Percentiles rank a stretch among this genome's conserved stretches.
These are phyloP conservation scores for Allobates femoralis DNA, from an alignment of 2,797 vertebrate species.

Conservation along the genomic window DNA sequence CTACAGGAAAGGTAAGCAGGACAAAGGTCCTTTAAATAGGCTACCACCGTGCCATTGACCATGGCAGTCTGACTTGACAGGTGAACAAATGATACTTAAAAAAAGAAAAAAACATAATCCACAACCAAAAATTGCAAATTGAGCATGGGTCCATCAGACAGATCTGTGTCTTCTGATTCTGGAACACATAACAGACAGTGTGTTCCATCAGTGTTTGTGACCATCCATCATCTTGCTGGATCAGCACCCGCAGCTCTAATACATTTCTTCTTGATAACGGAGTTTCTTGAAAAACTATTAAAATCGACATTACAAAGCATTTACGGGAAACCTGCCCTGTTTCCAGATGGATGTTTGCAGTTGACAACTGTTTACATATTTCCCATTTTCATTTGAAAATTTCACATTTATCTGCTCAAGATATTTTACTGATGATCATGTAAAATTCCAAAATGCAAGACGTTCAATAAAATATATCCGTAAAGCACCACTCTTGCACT, in stretches of 20 bases:
- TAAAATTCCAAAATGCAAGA: background rate
- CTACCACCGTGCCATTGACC: no score
- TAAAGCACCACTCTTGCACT: background rate
- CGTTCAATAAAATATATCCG: background rate
- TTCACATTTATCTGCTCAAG: background rate
- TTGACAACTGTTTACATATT: slow-evolving; percentile 7
- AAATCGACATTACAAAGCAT: slow-evolving; percentile 10
- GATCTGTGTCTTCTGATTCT: background rate
- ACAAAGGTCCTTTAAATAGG: no score
- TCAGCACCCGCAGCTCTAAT: background rate
- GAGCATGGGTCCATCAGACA: background rate
- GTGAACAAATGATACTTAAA: no score
- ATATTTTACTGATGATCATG: background rate
- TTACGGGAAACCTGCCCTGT: background rate
- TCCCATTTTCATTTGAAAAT: background rate
- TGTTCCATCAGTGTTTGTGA: background rate
- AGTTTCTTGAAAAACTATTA: slow-evolving; percentile 22
- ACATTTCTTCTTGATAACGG: slow-evolving; percentile 9
- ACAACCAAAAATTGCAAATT: background rate
- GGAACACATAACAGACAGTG: background rate
- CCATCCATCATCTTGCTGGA: background rate
- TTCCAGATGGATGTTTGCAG: background rate
- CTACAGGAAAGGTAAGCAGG: no score
- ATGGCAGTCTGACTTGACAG: no score
- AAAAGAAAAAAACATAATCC: background rate